Evolutionary conservation across 2,888 invertebrate genomes (phyloP).

Genomic region (Peribatodes rhomboidaria): DNA sequence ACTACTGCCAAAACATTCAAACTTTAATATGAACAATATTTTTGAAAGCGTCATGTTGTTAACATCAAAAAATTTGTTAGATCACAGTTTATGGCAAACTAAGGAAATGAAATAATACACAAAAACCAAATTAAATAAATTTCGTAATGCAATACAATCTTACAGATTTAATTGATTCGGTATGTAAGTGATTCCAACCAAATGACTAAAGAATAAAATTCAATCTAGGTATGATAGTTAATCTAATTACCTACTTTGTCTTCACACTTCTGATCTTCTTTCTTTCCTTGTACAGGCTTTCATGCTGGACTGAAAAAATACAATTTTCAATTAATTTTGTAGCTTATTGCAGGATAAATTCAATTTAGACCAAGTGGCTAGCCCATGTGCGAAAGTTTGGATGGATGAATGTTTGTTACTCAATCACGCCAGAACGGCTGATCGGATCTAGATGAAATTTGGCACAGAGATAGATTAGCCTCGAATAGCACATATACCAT

Average conservation of each 20-base stretch:
- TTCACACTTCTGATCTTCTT: slow-evolving; percentile 91
- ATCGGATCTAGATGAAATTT: no score
- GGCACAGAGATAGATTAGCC: no score
- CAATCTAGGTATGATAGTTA: no score
- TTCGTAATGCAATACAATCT: not conserved
- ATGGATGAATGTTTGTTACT: no score
- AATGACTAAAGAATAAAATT: slow-evolving; percentile 9
- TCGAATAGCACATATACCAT: no score
- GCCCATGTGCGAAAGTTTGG: no score
- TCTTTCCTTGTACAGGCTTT: slow-evolving; percentile 87
- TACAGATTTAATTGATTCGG: not conserved
- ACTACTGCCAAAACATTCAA: no score
- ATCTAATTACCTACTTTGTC: slow-evolving; percentile 53
- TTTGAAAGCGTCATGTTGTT: no score
- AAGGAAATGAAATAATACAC: not conserved
- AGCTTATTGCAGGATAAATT: no score
- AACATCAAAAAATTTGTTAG: not conserved
- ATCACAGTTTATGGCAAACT: not conserved
- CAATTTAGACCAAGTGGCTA: not conserved
- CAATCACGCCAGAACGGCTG: no score
- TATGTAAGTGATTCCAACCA: not conserved
- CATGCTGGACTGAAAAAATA: slow-evolving; percentile 88
- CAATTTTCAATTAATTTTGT: no score
- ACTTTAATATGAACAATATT: no score
- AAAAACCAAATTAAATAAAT: not conserved